Conservation (phyloP, 2,113 vertebrate genomes). For the Dinomys branickii region DNA sequence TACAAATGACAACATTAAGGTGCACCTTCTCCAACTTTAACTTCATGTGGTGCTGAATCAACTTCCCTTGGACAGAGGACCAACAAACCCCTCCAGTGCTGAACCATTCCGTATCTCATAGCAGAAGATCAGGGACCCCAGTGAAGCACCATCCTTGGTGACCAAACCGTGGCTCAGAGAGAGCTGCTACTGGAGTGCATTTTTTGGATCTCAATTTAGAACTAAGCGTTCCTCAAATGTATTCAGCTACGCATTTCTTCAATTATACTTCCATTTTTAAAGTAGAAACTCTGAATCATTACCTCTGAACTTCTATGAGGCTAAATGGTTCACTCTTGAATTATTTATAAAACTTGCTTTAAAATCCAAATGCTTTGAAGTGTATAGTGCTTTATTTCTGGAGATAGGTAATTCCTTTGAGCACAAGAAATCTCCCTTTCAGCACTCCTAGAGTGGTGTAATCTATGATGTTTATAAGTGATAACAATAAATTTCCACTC, state of each 20-base stretch:
- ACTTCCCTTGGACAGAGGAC: not conserved
- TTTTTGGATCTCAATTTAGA: constrained; percentile 25
- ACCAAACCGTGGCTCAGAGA: not conserved
- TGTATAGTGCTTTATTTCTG: constrained; percentile 48
- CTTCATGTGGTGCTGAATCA: not conserved
- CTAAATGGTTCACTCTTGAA: constrained; percentile 53
- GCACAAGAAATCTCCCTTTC: constrained; percentile 46
- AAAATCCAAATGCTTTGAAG: constrained; percentile 63
- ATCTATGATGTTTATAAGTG: constrained; percentile 21
- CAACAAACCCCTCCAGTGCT: not conserved
- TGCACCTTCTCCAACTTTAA: not conserved
- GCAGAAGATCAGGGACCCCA: not conserved
- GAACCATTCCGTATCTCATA: not conserved
- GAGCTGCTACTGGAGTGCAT: not conserved
- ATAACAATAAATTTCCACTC: constrained; percentile 42
- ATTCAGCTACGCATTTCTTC: not conserved
- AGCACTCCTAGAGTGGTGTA: not conserved
- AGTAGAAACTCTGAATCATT: constrained; percentile 76
- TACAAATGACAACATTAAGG: not conserved
- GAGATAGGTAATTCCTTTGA: constrained; percentile 41
- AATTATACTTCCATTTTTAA: constrained; percentile 50
- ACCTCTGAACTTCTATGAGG: constrained; percentile 53
- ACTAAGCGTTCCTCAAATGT: constrained; percentile 10
- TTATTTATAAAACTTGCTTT: constrained; percentile 77
- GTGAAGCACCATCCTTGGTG: not conserved